Conservation (phyloP, 2,888 invertebrate species). For the Branchipolynoe longqiensis region DNA sequence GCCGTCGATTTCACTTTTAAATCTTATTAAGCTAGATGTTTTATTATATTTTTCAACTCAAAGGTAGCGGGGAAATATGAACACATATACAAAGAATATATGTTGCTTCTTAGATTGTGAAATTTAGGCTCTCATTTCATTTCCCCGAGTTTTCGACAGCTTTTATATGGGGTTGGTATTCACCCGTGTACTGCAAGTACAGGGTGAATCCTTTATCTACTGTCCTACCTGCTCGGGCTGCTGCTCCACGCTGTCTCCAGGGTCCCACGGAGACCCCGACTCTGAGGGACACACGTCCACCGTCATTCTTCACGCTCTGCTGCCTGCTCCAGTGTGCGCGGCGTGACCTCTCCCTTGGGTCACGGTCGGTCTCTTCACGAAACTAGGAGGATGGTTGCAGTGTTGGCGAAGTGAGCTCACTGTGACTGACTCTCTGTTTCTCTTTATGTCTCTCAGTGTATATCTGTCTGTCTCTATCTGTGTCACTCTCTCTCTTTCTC, state of each 20-base stretch:
- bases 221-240: slow-evolving; percentile 26
- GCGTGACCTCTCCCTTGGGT: neutral
- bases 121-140: too few relatives aligned
- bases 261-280: slow-evolving; percentile 42
- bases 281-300: slow-evolving; percentile 50
- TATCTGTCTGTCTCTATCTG: neutral
- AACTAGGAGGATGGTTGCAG: neutral
- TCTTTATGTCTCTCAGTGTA: neutral
- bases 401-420: neutral
- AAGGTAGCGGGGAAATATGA: too few relatives aligned
- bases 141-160: too few relatives aligned
- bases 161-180: too few relatives aligned
- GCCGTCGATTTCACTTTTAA: too few relatives aligned
- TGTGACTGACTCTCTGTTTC: neutral
- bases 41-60: too few relatives aligned
- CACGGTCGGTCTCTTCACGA: neutral
- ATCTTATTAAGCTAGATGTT: too few relatives aligned
- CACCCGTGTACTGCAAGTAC: neutral
- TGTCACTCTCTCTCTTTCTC: neutral
- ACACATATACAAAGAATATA: neutral
- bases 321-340: neutral
- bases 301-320: neutral
- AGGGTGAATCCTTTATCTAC: too few relatives aligned
- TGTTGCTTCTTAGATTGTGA: too few relatives aligned
- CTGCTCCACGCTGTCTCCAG: slow-evolving; percentile 41